Conservation (phyloP, 2,888 invertebrate species). For the Maniola hyperantus region DNA sequence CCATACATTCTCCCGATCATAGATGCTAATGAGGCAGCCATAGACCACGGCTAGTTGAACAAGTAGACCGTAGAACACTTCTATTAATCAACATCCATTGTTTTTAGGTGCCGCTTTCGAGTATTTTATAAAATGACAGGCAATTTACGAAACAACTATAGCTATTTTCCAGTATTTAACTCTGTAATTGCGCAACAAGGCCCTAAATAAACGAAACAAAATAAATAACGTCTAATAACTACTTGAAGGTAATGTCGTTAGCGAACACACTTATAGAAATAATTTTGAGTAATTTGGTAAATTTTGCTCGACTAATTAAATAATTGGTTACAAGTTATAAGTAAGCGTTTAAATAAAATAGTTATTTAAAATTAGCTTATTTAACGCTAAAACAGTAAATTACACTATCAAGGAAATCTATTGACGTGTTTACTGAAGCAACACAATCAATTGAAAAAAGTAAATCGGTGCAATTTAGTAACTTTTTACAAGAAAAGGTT, state of each 20-base stretch:
- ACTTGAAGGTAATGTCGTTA: neutral
- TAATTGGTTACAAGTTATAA: neutral
- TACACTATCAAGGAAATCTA: constrained; percentile 5
- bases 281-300: neutral
- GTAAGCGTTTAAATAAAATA: no score
- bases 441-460: constrained; percentile 5
- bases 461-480: neutral
- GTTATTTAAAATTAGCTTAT: neutral
- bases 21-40: constrained; percentile 60
- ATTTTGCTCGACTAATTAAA: neutral
- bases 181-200: constrained; percentile 11
- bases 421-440: constrained; percentile 11
- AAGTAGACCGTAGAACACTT: constrained; percentile 59
- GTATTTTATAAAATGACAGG: constrained; percentile 17
- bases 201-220: neutral
- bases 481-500: neutral
- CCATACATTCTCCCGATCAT: constrained; percentile 27
- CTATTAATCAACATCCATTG: constrained; percentile 68
- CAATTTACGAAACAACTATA: constrained; percentile 13
- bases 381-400: constrained; percentile 8
- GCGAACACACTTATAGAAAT: neutral
- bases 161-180: constrained; percentile 16
- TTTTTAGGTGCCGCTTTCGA: constrained; percentile 41
- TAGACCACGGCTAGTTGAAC: constrained; percentile 66
- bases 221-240: neutral